Percentiles rank a stretch among this genome's conserved stretches.
Conservation (phyloP, 1,140 invertebrate genomes). For the Asbolus verrucosus region DNA sequence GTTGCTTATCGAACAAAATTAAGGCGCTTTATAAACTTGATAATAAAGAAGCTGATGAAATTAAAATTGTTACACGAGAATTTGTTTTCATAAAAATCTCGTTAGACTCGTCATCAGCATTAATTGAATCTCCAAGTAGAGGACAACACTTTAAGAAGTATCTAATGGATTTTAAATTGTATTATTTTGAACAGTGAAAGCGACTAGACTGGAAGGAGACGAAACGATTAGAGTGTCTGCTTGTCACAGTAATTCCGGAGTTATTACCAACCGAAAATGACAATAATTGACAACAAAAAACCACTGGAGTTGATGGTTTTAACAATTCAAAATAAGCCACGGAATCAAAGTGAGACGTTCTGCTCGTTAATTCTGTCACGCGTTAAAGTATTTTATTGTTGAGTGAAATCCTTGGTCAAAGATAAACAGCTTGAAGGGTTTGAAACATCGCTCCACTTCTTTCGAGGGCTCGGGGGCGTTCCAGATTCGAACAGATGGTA, state of each 20-base stretch:
- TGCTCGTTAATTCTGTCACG: too few relatives aligned
- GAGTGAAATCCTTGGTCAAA: neutral
- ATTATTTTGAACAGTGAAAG: slow-evolving; percentile 21
- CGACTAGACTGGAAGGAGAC: slow-evolving; percentile 17
- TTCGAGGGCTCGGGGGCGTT: slow-evolving; percentile 1
- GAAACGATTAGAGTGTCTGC: slow-evolving; percentile 16
- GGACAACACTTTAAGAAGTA: slow-evolving; percentile 26
- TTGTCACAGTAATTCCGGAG: slow-evolving; percentile 1
- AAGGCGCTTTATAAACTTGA: too few relatives aligned
- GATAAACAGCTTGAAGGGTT: neutral
- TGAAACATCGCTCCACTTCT: neutral
- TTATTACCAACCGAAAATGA: neutral
- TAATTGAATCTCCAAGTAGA: slow-evolving; percentile 18
- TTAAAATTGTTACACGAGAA: slow-evolving; percentile 14
- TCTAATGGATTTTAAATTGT: slow-evolving; percentile 39
- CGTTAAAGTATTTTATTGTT: too few relatives aligned
- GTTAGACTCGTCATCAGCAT: slow-evolving; percentile 6
- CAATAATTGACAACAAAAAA: neutral
- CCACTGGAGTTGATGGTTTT: too few relatives aligned
- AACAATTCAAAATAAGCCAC: too few relatives aligned
- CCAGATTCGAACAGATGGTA: neutral
- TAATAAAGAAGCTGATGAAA: too few relatives aligned
- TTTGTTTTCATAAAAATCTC: slow-evolving; percentile 35
- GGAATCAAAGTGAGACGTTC: too few relatives aligned
- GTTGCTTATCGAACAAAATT: too few relatives aligned